These are phyloP conservation scores for Spheniscus mendiculus DNA, from an alignment of 2,113 vertebrate species.

Conservation along the genomic window DNA sequence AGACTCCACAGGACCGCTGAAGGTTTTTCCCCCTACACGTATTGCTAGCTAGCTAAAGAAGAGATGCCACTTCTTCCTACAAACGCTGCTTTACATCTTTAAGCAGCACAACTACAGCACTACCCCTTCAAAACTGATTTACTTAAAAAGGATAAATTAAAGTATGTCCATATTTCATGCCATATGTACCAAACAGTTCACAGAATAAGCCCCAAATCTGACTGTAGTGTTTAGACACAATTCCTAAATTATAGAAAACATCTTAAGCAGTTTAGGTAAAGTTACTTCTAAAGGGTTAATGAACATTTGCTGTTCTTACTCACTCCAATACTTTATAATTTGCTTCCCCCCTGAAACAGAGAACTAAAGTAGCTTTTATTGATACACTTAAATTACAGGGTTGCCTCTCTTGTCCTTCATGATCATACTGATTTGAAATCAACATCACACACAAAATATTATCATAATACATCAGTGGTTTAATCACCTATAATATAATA, in stretches of 20 bases:
- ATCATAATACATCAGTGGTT: not conserved
- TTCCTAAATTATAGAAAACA: not conserved
- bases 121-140: not conserved
- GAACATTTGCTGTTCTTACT: not conserved
- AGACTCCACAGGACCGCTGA: fast-evolving
- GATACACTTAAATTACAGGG: fast-evolving
- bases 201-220: not conserved
- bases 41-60: fast-evolving
- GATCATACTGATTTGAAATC: not conserved
- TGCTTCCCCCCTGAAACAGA: fast-evolving
- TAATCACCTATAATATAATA: not conserved
- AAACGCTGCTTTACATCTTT: fast-evolving
- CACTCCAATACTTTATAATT: not conserved
- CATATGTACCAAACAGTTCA: not conserved
- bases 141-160: not conserved
- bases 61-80: fast-evolving
- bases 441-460: not conserved
- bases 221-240: not conserved
- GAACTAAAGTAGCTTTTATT: fast-evolving
- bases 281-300: not conserved
- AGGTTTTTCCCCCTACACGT: fast-evolving
- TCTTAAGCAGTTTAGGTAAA: not conserved
- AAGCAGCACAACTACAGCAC: not conserved
- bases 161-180: not conserved
- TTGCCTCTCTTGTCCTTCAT: not conserved